Percentiles rank a stretch among this genome's conserved stretches.
These are phyloP conservation scores for Oxyruncus cristatus DNA, from an alignment of 2,113 vertebrate species.

Conservation along the genomic window DNA sequence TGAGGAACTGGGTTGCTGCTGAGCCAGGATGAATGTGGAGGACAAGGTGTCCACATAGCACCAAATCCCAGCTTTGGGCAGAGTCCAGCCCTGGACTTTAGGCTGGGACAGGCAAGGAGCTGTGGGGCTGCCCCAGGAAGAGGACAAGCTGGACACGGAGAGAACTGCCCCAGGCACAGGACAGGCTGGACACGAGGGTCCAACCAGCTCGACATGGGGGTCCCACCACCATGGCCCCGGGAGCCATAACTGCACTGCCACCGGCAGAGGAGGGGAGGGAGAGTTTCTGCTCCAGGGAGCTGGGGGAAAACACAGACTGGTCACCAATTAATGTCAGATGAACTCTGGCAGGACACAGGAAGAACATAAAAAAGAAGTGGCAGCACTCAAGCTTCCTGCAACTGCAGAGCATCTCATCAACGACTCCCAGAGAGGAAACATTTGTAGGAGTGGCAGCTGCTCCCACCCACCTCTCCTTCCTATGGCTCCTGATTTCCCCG, in stretches of 20 bases:
- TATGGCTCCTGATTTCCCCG: neutral
- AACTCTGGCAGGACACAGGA: neutral
- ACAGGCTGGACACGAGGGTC: too few relatives aligned
- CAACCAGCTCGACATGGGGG: neutral
- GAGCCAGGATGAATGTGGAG: neutral
- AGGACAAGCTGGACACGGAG: neutral
- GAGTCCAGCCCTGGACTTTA: neutral
- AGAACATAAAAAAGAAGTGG: neutral
- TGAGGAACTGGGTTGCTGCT: neutral
- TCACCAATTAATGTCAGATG: neutral
- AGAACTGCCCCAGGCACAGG: neutral
- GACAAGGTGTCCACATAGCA: neutral
- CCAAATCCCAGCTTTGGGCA: neutral
- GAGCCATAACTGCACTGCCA: accelerated
- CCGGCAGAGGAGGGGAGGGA: neutral
- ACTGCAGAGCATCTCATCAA: neutral
- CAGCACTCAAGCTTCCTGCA: constrained; percentile 17
- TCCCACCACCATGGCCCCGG: neutral
- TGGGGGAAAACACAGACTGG: neutral
- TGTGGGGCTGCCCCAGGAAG: neutral
- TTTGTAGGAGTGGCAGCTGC: neutral
- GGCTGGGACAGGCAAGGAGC: accelerated
- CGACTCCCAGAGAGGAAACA: neutral
- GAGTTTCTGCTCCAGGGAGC: neutral
- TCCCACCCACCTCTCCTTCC: constrained; percentile 50